Base-by-base conservation (phyloP, 2,797 vertebrate species). In the Pseudochirops corinnae region DNA sequence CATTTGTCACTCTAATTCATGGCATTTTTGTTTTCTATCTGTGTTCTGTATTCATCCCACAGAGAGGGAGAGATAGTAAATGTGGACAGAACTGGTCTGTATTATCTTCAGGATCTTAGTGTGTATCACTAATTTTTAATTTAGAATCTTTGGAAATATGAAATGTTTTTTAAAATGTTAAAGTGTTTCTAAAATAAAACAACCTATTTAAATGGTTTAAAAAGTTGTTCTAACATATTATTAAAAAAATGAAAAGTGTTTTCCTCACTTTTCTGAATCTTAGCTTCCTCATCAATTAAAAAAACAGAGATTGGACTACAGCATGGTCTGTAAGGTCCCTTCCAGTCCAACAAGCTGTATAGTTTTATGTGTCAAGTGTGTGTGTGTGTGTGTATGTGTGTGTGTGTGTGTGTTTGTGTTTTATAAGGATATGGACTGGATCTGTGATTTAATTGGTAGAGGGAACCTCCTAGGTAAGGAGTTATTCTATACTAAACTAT, bases 111-210 rank as follows among this genome's bases (percentile, higher is more conserved):
- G 74, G 95, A 95, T 91, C 95, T 57, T 92, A 95, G 52, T 3
- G 93, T 93, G 82, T 95, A 26, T 0, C n/a, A 91, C 46, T 96
- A 95, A 94, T 93, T 96, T 97, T 96, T 39, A 94, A 82, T 82
- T 93, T 94, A 95, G 91, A 56, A 94, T 16, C 14, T 93, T 13
- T 91, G 24, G 67, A 74, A 96, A 31, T 90, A 6, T 33, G 91
- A 95, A 95, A 96, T 91, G 0, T 56, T 90, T 95, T 58, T 67
- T 62, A 95, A 96, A 33, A 93, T 55, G 94, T 93, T 26, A 92
- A 31, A 82, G 74, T 62, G 94, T 28, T 90, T 92, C 28, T 39
- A 39, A 46, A 39, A 82, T 82, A 39, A 62, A 62, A 33, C 33
- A 62, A 33, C 6, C n/a, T 74, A 46, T 39, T 46, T 82, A 82